A percentile compares a stretch with the other conserved stretches of the same genome.
Evolutionary conservation across 2,113 vertebrate genomes (phyloP).

Genomic region (Tragelaphus buxtoni): DNA sequence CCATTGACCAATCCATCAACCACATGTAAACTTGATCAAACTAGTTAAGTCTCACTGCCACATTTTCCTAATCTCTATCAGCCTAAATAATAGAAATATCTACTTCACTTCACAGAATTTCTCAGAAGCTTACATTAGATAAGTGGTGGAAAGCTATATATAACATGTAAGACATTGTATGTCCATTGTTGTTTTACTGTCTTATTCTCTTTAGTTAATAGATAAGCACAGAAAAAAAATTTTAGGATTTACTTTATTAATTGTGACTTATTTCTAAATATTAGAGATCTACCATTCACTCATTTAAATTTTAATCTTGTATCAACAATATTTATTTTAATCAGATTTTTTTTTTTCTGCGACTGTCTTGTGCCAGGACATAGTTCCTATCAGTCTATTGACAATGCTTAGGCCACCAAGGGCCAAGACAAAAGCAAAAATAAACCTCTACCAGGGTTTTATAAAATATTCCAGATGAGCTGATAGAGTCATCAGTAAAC

Average conservation of each 20-base stretch:
- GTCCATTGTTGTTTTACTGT: neutral
- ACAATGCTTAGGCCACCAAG: neutral
- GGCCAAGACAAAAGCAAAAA: neutral
- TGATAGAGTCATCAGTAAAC: neutral
- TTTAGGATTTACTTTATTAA: neutral
- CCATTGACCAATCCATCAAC: rapidly evolving
- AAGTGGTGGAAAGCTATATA: neutral
- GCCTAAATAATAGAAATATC: neutral
- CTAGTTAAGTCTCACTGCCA: neutral
- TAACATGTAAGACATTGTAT: neutral
- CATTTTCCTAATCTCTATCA: neutral
- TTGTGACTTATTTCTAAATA: neutral
- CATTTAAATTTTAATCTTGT: neutral
- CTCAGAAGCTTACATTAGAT: neutral
- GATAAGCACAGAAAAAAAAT: neutral
- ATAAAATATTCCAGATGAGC: neutral
- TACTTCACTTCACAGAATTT: neutral
- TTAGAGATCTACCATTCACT: neutral
- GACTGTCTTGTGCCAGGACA: neutral
- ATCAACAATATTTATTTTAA: neutral
- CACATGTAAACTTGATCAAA: neutral
- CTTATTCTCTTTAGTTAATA: neutral
- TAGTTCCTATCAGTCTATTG: neutral
- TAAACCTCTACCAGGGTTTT: neutral
- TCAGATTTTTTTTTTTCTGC: neutral